Evolutionary conservation across 2,113 vertebrate genomes (phyloP).

Genomic region (Odontesthes bonariensis): DNA sequence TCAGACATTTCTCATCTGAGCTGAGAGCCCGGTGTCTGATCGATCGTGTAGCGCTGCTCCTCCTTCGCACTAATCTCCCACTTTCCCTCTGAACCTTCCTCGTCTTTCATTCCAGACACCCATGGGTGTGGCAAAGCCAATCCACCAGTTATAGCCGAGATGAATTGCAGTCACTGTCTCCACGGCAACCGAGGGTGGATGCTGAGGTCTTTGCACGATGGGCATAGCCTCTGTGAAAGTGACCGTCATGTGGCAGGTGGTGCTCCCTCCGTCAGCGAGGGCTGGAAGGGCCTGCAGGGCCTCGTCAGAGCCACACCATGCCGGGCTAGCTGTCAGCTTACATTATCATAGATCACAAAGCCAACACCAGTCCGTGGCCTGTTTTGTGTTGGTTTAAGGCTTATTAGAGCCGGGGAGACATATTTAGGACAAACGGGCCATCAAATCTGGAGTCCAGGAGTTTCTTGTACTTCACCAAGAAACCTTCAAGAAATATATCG

Average conservation of each 20-base stretch:
- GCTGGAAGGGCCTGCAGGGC: conserved; percentile 39
- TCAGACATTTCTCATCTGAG: not conserved
- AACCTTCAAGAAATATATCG: too few relatives aligned
- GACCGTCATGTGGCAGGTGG: conserved; percentile 66
- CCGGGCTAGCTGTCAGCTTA: conserved; percentile 66
- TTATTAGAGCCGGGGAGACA: conserved; percentile 4
- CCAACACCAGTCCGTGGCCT: conserved; percentile 35
- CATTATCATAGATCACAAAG: conserved; percentile 65
- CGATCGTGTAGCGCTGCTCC: not conserved
- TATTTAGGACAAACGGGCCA: not conserved
- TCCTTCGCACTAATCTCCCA: conserved; percentile 17
- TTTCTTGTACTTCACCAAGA: too few relatives aligned
- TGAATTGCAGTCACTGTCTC: conserved; percentile 52
- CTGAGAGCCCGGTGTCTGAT: not conserved
- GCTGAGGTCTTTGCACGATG: conserved; percentile 45
- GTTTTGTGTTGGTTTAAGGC: conserved; percentile 36
- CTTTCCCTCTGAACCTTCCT: not conserved
- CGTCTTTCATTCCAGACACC: conserved; percentile 38
- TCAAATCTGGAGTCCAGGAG: too few relatives aligned
- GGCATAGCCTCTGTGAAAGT: conserved; percentile 21
- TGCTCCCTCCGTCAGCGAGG: conserved; percentile 25
- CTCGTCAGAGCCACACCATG: conserved; percentile 47
- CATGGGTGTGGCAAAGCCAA: conserved; percentile 64
- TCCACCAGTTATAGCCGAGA: conserved; percentile 37
- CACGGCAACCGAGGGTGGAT: conserved; percentile 65